Evolutionary conservation across 2,113 vertebrate genomes (phyloP).

Genomic region (Piprites chloris): DNA sequence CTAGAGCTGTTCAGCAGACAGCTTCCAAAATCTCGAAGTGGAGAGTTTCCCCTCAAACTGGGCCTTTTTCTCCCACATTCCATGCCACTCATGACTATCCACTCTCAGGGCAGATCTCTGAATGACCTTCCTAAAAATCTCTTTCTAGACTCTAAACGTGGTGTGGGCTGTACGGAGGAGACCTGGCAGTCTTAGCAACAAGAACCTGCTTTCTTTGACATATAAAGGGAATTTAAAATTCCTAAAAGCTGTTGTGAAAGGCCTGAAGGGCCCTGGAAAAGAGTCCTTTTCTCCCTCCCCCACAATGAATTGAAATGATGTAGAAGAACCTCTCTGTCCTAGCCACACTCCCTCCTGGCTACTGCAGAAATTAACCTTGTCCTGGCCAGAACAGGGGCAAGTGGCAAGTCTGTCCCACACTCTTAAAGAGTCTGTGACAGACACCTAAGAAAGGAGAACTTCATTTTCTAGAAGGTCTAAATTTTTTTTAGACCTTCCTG

Average conservation of each 20-base stretch:
- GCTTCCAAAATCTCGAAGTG: neutral
- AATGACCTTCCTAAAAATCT: neutral
- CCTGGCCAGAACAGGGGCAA: fast-evolving
- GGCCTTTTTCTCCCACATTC: neutral
- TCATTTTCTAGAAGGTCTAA: neutral
- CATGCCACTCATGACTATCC: neutral
- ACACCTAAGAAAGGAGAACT: neutral
- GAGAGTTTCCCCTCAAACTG: neutral
- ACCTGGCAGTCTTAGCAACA: neutral
- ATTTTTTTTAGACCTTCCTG: neutral
- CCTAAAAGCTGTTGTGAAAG: neutral
- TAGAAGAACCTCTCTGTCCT: neutral
- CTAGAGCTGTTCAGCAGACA: neutral
- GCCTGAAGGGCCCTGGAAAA: neutral
- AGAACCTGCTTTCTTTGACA: neutral
- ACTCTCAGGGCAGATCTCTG: neutral
- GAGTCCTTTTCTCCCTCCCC: neutral
- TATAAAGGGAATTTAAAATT: neutral
- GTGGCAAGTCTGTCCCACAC: neutral
- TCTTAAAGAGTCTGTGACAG: neutral
- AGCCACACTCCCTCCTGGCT: neutral
- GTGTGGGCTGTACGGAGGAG: neutral
- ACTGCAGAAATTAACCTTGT: neutral
- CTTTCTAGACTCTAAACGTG: neutral
- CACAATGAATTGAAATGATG: neutral